Evolutionary conservation across 2,113 vertebrate species (phyloP).

Genomic region (Rhinoptilus africanus): DNA sequence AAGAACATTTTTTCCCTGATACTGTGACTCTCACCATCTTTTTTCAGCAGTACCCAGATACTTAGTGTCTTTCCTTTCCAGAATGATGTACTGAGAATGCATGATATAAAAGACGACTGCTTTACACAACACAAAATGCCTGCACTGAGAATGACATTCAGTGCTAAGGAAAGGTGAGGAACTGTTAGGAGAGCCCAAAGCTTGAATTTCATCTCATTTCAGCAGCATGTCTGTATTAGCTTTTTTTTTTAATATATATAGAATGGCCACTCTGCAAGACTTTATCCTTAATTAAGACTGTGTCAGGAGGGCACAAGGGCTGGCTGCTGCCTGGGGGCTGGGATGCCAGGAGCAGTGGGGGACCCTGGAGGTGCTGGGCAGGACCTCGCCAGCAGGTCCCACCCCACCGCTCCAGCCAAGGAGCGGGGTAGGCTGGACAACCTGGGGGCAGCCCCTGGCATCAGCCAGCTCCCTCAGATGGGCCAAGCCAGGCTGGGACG

Average conservation of each 20-base stretch:
- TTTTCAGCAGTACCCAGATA: background rate
- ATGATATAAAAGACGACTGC: background rate
- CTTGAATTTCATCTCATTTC: background rate
- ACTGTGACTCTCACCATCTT: background rate
- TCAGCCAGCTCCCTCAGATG: background rate
- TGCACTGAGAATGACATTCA: background rate
- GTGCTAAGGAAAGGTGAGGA: background rate
- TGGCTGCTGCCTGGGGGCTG: background rate
- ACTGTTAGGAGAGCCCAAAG: background rate
- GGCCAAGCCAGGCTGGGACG: accelerated
- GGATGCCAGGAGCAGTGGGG: background rate
- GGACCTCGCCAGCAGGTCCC: background rate
- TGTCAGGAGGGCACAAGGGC: background rate
- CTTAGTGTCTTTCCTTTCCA: background rate
- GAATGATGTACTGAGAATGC: background rate
- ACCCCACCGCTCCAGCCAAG: background rate
- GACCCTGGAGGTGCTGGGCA: background rate
- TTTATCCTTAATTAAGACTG: background rate
- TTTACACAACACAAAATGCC: background rate
- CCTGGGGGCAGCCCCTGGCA: background rate
- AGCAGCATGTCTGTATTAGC: background rate
- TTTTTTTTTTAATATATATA: background rate
- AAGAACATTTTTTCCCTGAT: background rate
- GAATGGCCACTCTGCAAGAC: background rate
- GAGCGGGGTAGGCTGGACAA: background rate